Conservation (phyloP, 2,797 vertebrate species). For the Phoebastria nigripes region DNA sequence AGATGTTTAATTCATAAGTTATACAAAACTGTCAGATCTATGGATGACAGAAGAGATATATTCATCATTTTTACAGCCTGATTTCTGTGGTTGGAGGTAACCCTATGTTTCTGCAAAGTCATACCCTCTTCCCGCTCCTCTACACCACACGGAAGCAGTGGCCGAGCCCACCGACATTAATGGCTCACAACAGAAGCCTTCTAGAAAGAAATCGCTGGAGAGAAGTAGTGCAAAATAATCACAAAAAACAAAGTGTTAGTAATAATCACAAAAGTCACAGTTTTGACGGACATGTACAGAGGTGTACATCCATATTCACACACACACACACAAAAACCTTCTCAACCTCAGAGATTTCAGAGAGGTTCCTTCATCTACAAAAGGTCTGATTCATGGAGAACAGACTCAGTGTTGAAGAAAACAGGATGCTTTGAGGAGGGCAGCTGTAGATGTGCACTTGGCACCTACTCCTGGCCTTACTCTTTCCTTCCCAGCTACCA, state of each 20-base stretch:
- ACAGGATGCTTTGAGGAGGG: background rate
- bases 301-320: background rate
- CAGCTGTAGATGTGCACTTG: background rate
- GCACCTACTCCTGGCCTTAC: background rate
- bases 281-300: background rate
- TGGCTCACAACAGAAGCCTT: background rate
- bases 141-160: background rate
- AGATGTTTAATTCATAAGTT: constrained; percentile 59
- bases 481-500: background rate
- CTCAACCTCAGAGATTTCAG: background rate
- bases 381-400: background rate
- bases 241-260: background rate
- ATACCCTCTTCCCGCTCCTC: background rate
- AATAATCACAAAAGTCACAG: background rate
- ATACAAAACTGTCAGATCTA: constrained; percentile 43
- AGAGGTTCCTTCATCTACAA: background rate
- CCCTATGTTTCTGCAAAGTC: constrained; percentile 39
- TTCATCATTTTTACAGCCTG: constrained; percentile 53
- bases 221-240: background rate
- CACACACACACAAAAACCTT: background rate
- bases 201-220: background rate
- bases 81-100: constrained; percentile 29
- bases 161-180: background rate
- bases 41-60: constrained; percentile 37
- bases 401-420: background rate